A percentile compares a stretch with the other conserved stretches of the same genome.
Conservation (phyloP, 2,797 vertebrate species). For the Nyctalus aviator region DNA sequence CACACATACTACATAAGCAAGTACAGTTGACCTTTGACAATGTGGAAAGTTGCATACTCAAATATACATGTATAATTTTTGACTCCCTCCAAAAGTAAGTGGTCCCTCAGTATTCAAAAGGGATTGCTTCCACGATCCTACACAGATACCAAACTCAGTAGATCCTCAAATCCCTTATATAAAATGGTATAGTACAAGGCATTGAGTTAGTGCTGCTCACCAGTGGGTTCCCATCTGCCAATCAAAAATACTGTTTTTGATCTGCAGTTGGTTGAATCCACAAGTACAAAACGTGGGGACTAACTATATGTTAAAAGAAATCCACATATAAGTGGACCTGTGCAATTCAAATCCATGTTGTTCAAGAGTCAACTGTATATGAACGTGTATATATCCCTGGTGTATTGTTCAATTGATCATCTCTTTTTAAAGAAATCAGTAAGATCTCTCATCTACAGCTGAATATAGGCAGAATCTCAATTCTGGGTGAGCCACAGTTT, state of each 20-base stretch:
- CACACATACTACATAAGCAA: background rate
- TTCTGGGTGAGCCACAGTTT: background rate
- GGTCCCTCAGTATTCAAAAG: background rate
- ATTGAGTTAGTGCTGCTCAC: background rate
- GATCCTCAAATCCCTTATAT: background rate
- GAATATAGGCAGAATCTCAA: background rate
- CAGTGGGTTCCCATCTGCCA: background rate
- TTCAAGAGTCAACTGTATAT: background rate
- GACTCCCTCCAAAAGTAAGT: background rate
- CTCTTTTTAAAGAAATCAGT: slow-evolving; percentile 9
- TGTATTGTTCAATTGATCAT: background rate
- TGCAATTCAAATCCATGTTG: background rate
- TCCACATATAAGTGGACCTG: background rate
- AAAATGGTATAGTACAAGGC: background rate
- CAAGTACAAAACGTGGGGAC: background rate
- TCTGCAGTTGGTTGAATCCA: background rate
- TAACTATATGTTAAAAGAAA: background rate
- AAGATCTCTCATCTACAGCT: background rate
- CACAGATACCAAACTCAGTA: background rate
- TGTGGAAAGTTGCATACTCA: background rate
- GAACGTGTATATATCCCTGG: background rate
- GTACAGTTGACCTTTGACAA: background rate
- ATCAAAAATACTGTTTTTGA: background rate
- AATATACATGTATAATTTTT: background rate
- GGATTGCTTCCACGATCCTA: background rate